Base-by-base conservation (phyloP, 2,797 vertebrate genomes). In the Neosalanx taihuensis region DNA sequence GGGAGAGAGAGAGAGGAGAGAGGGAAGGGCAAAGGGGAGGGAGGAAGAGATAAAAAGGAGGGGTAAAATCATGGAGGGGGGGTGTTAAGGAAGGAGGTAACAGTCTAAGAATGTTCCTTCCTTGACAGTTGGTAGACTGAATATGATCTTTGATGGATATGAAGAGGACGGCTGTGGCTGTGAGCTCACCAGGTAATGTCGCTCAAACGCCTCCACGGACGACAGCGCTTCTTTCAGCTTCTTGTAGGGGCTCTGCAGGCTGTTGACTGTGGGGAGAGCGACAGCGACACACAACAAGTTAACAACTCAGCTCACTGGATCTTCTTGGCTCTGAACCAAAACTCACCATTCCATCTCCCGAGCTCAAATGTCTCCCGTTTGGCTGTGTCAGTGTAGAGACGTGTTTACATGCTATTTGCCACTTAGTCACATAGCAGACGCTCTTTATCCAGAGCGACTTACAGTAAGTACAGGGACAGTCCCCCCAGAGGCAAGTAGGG, bases 211-310 rank as follows among this genome's bases (percentile, higher is more conserved):
- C 84, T 99, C 96, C 68, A 97, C 95, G 1, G 97, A 99, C 0
- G 97, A 99, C 79, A 99, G 88, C 10, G 97, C 97, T 89, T 99
- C 97, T 83, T 96, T 97, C 59, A 99, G 94, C 85, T 97, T 99
- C 88, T 99, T 99, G 71, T 98, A 98, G 2, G 97, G 97, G 85
- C 96, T 99, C 89, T 98, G 97, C 74, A 94, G 92, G 81, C 95
- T 94, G 89, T 90, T 95, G 37, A 92, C 97, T 99, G 91, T 56
- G 37, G 70, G 70, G 10, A 13, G 10, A 26, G 13, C 3, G 20
- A 58, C 3, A 80, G 75, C 89, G 74, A 79, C 81, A 79, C 81
- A 78, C 73, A 2, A 75, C 66, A 74, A 15, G 70, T 3, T 23
- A 71, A 1, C 20, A 71, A 72, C 5, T 31, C 70, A 12, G 6